These are phyloP conservation scores for Glaucomys volans DNA, from an alignment of 2,113 vertebrate species.

Conservation along the genomic window DNA sequence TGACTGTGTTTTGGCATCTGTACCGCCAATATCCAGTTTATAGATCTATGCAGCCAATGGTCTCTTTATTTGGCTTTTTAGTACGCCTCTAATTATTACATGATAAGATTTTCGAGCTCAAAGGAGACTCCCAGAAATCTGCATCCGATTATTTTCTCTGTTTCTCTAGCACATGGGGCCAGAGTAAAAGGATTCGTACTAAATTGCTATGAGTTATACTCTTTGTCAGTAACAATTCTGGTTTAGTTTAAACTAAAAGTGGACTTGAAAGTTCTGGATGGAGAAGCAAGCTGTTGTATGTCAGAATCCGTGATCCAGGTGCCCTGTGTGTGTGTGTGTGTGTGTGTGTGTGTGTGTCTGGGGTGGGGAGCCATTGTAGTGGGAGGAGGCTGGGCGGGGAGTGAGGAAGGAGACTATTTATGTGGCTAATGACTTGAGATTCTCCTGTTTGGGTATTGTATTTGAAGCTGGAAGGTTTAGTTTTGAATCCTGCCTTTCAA, in stretches of 20 bases:
- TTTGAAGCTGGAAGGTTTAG: background rate
- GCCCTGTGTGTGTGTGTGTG: background rate
- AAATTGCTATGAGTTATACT: background rate
- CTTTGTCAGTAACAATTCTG: background rate
- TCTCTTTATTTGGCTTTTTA: conserved; percentile 78
- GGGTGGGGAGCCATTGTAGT: fast-evolving
- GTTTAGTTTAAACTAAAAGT: conserved; percentile 44
- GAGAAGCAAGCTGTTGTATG: background rate
- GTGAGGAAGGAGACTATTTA: background rate
- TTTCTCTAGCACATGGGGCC: conserved; percentile 29
- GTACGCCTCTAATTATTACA: conserved; percentile 64
- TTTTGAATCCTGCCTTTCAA: background rate
- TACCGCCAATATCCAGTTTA: conserved; percentile 79
- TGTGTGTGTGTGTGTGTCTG: background rate
- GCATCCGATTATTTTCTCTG: conserved; percentile 52
- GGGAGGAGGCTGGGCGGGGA: background rate
- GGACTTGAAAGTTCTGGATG: background rate
- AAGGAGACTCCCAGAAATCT: conserved; percentile 37
- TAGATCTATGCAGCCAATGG: conserved; percentile 64
- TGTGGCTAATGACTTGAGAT: background rate
- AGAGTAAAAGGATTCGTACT: conserved; percentile 53
- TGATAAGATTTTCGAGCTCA: conserved; percentile 62
- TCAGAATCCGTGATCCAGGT: background rate
- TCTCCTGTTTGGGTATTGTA: background rate
- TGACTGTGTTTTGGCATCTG: conserved; percentile 76